A percentile compares a stretch with the other conserved stretches of the same genome.
These are phyloP conservation scores for Gerris buenoi DNA, from an alignment of 1,140 invertebrate genomes.

Conservation along the genomic window DNA sequence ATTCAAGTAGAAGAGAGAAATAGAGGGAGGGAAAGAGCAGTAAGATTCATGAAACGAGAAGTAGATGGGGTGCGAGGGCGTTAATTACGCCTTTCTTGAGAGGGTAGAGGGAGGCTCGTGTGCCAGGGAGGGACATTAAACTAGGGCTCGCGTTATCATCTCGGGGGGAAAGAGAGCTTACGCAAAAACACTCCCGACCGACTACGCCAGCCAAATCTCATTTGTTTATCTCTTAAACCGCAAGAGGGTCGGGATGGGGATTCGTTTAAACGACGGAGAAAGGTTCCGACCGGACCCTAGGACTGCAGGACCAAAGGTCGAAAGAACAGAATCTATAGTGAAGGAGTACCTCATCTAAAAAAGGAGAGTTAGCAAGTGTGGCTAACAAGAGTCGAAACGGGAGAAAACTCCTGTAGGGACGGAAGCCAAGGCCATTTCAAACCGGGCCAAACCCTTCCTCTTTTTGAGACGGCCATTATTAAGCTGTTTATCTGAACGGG, in stretches of 20 bases:
- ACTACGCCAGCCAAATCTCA: neutral
- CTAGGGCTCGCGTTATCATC: neutral
- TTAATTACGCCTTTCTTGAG: neutral
- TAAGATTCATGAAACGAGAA: neutral
- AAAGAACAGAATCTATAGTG: neutral
- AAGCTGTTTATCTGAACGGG: neutral
- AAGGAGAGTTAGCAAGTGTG: neutral
- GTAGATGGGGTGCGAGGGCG: neutral
- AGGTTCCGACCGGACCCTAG: neutral
- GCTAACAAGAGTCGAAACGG: neutral
- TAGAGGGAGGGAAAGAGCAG: too few relatives aligned
- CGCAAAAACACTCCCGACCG: neutral
- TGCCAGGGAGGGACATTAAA: neutral
- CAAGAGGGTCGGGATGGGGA: neutral
- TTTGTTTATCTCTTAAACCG: neutral
- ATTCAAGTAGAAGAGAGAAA: neutral
- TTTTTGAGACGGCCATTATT: neutral
- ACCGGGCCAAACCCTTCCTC: neutral
- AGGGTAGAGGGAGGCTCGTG: neutral
- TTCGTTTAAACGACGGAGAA: neutral
- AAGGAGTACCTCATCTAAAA: neutral
- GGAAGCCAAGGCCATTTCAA: neutral
- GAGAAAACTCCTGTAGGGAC: neutral
- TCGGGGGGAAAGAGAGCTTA: neutral
- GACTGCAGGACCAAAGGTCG: neutral